Evolutionary conservation across 2,888 invertebrate species (phyloP).

Genomic region (Parnassius glacialis): DNA sequence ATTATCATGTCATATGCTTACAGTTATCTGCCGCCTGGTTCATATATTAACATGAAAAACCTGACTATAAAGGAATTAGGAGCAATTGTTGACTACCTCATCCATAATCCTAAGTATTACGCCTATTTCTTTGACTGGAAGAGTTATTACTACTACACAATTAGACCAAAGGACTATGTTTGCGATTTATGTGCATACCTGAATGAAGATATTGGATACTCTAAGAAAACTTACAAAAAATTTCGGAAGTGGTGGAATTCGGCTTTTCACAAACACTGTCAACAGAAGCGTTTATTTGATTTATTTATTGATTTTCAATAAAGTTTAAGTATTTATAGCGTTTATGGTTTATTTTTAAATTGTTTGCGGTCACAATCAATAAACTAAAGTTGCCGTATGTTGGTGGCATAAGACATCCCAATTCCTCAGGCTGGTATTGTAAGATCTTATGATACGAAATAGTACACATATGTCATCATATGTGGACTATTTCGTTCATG

Average conservation of each 20-base stretch:
- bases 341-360: too few species aligned
- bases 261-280: conserved; percentile 49
- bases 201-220: conserved; percentile 26
- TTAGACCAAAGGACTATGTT: conserved; percentile 44
- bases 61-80: conserved; percentile 58
- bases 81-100: conserved; percentile 59
- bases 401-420: too few species aligned
- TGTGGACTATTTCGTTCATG: too few species aligned
- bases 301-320: conserved; percentile 35
- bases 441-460: too few species aligned
- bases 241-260: conserved; percentile 65
- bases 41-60: conserved; percentile 54
- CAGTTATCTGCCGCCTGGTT: conserved; percentile 66
- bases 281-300: conserved; percentile 40
- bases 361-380: too few species aligned
- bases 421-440: too few species aligned
- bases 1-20: conserved; percentile 31
- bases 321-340: conserved; percentile 2
- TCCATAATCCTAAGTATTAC: conserved; percentile 51
- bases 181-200: conserved; percentile 60
- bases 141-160: conserved; percentile 55
- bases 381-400: too few species aligned
- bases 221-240: conserved; percentile 31
- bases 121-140: conserved; percentile 67
- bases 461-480: too few species aligned